Conservation (phyloP, 2,797 vertebrate species). For the Phoeniculus purpureus region DNA sequence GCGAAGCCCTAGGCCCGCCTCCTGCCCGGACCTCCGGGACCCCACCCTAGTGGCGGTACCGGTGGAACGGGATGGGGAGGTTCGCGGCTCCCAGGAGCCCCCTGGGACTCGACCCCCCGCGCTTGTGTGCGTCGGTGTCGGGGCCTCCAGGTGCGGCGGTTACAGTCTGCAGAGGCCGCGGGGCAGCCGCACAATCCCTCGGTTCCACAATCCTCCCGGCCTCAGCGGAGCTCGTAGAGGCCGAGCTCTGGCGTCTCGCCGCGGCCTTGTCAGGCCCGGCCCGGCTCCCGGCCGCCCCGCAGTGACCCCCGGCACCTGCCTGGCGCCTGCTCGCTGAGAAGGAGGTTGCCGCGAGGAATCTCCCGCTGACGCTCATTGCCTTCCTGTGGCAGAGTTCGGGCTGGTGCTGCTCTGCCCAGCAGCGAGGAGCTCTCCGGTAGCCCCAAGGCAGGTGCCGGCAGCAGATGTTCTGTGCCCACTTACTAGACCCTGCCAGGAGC, state of each 20-base stretch:
- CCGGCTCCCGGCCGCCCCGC: not conserved
- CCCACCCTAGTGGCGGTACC: not conserved
- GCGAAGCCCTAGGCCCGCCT: too few species aligned
- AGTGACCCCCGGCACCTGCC: not conserved
- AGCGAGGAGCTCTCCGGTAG: not conserved
- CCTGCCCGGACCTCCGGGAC: not conserved
- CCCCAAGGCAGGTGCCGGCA: not conserved
- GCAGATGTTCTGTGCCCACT: not conserved
- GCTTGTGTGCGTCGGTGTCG: not conserved
- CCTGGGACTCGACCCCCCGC: not conserved
- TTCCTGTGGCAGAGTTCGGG: not conserved
- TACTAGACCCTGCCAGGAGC: not conserved
- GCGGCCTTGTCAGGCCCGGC: not conserved
- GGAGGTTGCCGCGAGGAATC: not conserved
- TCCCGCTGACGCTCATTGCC: not conserved
- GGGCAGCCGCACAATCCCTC: too few species aligned
- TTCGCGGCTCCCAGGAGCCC: not conserved
- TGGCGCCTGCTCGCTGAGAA: rapidly evolving
- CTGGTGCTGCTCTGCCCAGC: not conserved
- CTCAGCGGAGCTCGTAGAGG: not conserved
- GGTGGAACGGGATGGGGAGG: not conserved
- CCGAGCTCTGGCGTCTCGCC: not conserved
- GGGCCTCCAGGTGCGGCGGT: not conserved
- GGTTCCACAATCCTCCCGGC: not conserved
- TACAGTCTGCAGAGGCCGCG: not conserved